These are phyloP conservation scores for Thripadectes ignobilis DNA, from an alignment of 2,797 vertebrate species.

Conservation along the genomic window DNA sequence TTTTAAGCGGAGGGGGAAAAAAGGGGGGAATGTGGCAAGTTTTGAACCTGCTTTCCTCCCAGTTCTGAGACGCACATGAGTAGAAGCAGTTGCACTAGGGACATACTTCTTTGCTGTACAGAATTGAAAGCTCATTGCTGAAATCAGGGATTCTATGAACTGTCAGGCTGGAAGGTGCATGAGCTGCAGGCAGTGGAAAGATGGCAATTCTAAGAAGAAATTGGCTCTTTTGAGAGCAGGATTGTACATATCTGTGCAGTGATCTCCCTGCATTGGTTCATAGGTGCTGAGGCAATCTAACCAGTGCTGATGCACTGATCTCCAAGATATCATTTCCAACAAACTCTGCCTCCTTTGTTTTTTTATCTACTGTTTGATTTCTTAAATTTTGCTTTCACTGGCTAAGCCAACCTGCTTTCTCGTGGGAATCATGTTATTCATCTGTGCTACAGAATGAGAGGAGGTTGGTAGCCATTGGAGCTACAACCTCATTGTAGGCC, in stretches of 20 bases:
- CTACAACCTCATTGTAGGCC: slow-evolving; percentile 35
- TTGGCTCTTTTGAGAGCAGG: slow-evolving; percentile 73
- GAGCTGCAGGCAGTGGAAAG: slow-evolving; percentile 70
- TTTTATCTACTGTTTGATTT: slow-evolving; percentile 64
- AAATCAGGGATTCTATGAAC: slow-evolving; percentile 81
- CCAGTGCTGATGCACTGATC: slow-evolving; percentile 67
- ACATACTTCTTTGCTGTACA: slow-evolving; percentile 72
- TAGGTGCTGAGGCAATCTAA: slow-evolving; percentile 68
- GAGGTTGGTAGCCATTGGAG: slow-evolving; percentile 24
- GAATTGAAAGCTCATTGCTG: slow-evolving; percentile 76
- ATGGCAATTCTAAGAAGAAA: slow-evolving; percentile 74
- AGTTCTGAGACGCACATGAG: slow-evolving; percentile 72
- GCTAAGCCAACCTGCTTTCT: slow-evolving; percentile 56
- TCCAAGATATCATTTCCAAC: slow-evolving; percentile 57
- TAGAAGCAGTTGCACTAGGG: slow-evolving; percentile 80
- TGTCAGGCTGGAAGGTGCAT: slow-evolving; percentile 66
- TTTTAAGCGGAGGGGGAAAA: not conserved
- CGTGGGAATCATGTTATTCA: slow-evolving; percentile 47
- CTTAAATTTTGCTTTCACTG: slow-evolving; percentile 65
- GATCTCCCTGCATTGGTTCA: slow-evolving; percentile 69
- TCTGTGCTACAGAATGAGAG: slow-evolving; percentile 33
- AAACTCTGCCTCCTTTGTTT: slow-evolving; percentile 66
- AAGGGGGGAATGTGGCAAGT: not conserved
- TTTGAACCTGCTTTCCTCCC: slow-evolving; percentile 63
- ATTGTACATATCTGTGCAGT: slow-evolving; percentile 67